Evolutionary conservation across 2,113 vertebrate genomes (phyloP).

Genomic region (Melanerpes formicivorus): DNA sequence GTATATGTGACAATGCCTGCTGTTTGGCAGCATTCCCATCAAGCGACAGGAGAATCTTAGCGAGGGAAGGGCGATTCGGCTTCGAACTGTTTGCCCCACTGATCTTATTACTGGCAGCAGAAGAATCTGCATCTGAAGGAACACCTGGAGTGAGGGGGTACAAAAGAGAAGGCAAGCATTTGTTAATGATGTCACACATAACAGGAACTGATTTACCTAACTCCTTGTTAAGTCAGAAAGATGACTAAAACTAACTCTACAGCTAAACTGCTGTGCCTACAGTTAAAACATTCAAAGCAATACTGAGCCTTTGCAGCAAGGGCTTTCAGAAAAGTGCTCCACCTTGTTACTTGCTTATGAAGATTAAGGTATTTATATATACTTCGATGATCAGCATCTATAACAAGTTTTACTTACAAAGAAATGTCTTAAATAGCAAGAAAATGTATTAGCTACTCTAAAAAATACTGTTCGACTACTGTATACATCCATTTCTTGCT

Average conservation of each 20-base stretch:
- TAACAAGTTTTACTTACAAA: background rate
- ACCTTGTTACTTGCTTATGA: background rate
- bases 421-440: background rate
- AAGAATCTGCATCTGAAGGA: conserved; percentile 91
- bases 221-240: background rate
- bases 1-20: conserved; percentile 92
- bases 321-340: background rate
- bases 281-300: background rate
- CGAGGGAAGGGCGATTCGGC: conserved; percentile 91
- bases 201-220: background rate
- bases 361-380: background rate
- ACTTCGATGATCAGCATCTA: background rate
- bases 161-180: background rate
- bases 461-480: background rate
- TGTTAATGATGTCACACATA: background rate
- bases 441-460: background rate
- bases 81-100: conserved; percentile 85
- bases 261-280: background rate
- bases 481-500: background rate
- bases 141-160: conserved; percentile 80
- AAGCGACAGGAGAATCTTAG: conserved; percentile 94
- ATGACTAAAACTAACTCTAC: background rate
- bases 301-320: background rate
- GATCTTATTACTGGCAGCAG: conserved; percentile 89
- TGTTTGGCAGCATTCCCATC: conserved; percentile 95